These are phyloP conservation scores for Helicorthomorpha holstii DNA, from an alignment of 1,140 invertebrate genomes.

Conservation along the genomic window DNA sequence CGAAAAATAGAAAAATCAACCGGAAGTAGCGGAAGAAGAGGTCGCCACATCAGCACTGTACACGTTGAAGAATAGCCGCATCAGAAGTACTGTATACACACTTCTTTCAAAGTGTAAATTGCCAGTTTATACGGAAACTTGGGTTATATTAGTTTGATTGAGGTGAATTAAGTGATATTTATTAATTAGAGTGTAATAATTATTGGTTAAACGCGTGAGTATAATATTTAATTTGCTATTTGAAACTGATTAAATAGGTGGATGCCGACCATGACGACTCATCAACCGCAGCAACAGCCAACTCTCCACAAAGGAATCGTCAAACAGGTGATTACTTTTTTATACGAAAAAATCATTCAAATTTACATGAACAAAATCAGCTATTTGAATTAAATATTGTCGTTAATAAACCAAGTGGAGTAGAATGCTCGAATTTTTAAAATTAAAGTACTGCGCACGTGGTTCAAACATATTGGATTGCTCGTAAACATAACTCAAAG, in stretches of 20 bases:
- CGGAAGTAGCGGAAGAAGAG: not conserved
- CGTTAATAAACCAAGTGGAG: not conserved
- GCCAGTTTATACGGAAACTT: not conserved
- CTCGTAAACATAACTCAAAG: not conserved
- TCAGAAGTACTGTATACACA: not conserved
- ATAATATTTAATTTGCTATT: not conserved
- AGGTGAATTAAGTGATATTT: not conserved
- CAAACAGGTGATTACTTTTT: conserved; percentile 30
- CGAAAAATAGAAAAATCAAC: too few species aligned
- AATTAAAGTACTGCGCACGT: too few species aligned
- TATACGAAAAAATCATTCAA: not conserved
- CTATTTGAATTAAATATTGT: not conserved
- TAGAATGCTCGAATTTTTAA: not conserved
- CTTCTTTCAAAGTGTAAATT: not conserved
- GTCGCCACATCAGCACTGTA: not conserved
- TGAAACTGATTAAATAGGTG: not conserved
- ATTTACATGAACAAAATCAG: not conserved
- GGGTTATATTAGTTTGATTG: not conserved
- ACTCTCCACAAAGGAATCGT: conserved; percentile 28
- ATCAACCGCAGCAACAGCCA: conserved; percentile 7
- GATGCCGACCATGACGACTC: conserved; percentile 3
- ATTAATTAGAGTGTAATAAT: not conserved
- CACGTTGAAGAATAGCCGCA: not conserved
- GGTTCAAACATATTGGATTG: too few species aligned
- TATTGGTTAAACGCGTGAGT: not conserved